Conservation (phyloP, 2,888 invertebrate genomes). For the Cremastinae sp. region DNA sequence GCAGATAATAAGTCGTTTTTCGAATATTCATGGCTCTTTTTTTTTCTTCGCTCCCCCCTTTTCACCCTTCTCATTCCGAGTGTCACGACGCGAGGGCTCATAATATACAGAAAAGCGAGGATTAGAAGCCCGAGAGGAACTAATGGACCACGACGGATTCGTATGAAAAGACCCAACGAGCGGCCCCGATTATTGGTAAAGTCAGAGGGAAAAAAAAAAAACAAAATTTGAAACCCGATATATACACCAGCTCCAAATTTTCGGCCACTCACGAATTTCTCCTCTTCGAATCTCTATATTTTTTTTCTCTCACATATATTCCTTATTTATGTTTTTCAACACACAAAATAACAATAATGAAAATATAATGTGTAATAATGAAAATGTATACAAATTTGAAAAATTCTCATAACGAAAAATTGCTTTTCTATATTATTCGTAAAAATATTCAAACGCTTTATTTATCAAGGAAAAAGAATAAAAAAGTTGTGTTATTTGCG, state of each 20-base stretch:
- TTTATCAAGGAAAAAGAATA: too few relatives aligned
- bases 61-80: conserved; percentile 26
- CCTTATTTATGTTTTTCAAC: too few relatives aligned
- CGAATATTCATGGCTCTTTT: conserved; percentile 56
- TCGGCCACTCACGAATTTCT: conserved; percentile 28
- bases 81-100: conserved; percentile 22
- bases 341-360: too few relatives aligned
- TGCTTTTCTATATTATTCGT: too few relatives aligned
- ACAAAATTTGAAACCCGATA: conserved; percentile 56
- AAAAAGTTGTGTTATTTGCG: too few relatives aligned
- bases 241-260: conserved; percentile 36
- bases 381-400: too few relatives aligned
- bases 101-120: conserved; percentile 32
- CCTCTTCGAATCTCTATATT: conserved; percentile 31
- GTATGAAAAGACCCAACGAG: conserved; percentile 43
- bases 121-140: conserved; percentile 43
- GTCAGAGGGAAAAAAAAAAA: conserved; percentile 36
- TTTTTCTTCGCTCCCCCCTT: conserved; percentile 32
- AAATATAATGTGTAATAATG: too few relatives aligned
- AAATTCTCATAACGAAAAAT: too few relatives aligned
- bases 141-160: conserved; percentile 62
- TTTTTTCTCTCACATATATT: conserved; percentile 39
- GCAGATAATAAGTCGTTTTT: conserved; percentile 54
- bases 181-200: conserved; percentile 29
- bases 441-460: too few relatives aligned